Conservation (phyloP, 2,797 vertebrate species). For the Fundulus diaphanus region DNA sequence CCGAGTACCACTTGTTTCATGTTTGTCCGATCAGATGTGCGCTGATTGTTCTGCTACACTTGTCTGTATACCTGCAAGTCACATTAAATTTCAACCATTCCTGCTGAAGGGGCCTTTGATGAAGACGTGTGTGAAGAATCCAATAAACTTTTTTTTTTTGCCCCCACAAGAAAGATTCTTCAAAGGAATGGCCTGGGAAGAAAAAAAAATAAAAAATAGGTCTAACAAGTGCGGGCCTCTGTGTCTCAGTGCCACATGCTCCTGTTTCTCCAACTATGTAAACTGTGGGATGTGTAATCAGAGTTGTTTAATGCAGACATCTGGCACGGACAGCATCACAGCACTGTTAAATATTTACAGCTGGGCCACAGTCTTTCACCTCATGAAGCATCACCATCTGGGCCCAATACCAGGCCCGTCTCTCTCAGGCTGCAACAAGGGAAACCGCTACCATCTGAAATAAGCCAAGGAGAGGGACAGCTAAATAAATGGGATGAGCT, state of each 20-base stretch:
- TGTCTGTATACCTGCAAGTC: slow-evolving; percentile 65
- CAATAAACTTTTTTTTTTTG: slow-evolving; percentile 69
- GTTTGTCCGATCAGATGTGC: slow-evolving; percentile 13
- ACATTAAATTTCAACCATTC: slow-evolving; percentile 48
- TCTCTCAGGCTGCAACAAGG: slow-evolving; percentile 59
- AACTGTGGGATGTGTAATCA: slow-evolving; percentile 87
- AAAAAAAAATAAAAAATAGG: neutral
- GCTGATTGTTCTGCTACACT: slow-evolving; percentile 44
- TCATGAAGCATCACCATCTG: slow-evolving; percentile 82
- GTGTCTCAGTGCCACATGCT: slow-evolving; percentile 80
- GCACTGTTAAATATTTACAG: slow-evolving; percentile 83
- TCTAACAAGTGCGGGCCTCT: slow-evolving; percentile 79
- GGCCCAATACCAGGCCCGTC: slow-evolving; percentile 74
- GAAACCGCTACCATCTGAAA: slow-evolving; percentile 73
- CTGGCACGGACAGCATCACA: slow-evolving; percentile 81
- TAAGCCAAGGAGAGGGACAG: slow-evolving; percentile 59
- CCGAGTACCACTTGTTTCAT: neutral
- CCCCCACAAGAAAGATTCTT: slow-evolving; percentile 60
- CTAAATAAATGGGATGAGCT: slow-evolving; percentile 57
- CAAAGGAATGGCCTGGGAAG: slow-evolving; percentile 69
- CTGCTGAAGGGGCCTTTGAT: slow-evolving; percentile 66
- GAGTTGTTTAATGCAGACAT: slow-evolving; percentile 86
- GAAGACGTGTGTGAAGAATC: slow-evolving; percentile 70
- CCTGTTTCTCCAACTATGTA: slow-evolving; percentile 86
- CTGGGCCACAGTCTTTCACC: slow-evolving; percentile 81